Percentiles rank a stretch among this genome's conserved stretches.
These are phyloP conservation scores for Geophilus truncorum DNA, from an alignment of 2,888 invertebrate species.

Conservation along the genomic window DNA sequence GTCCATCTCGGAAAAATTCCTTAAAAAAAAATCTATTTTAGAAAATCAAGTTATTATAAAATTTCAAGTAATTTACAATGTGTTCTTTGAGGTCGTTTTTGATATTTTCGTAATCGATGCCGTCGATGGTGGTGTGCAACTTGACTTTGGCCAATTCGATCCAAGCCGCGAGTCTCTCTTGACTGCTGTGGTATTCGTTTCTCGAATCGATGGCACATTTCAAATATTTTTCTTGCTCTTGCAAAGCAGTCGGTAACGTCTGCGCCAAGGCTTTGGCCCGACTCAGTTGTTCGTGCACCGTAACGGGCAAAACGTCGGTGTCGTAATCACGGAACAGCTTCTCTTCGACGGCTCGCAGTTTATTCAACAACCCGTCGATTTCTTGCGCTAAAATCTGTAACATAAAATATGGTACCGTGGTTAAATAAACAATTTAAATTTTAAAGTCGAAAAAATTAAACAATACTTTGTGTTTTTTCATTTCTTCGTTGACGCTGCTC, in stretches of 20 bases:
- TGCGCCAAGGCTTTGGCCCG: constrained; percentile 73
- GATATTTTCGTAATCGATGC: constrained; percentile 82
- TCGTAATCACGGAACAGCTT: constrained; percentile 62
- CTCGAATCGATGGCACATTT: constrained; percentile 70
- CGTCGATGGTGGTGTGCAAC: constrained; percentile 63
- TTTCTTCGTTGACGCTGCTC: constrained; percentile 71
- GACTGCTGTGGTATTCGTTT: constrained; percentile 68
- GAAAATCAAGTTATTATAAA: background rate
- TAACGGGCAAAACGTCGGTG: constrained; percentile 65
- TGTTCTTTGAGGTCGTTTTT: constrained; percentile 77
- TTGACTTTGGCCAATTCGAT: constrained; percentile 74
- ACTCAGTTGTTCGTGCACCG: constrained; percentile 74
- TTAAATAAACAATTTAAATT: background rate
- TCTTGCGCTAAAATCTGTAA: constrained; percentile 57
- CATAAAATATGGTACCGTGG: too few relatives aligned
- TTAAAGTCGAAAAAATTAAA: background rate
- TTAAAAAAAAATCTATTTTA: constrained; percentile 25
- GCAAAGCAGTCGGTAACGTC: constrained; percentile 72
- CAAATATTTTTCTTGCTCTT: constrained; percentile 73
- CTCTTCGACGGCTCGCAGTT: constrained; percentile 65
- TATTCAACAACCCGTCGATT: constrained; percentile 64
- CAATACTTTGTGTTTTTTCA: constrained; percentile 65
- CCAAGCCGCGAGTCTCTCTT: constrained; percentile 75
- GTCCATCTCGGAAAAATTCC: background rate
- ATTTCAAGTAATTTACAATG: constrained; percentile 53